Evolutionary conservation across 2,888 invertebrate genomes (phyloP).

Genomic region (Automeris io): DNA sequence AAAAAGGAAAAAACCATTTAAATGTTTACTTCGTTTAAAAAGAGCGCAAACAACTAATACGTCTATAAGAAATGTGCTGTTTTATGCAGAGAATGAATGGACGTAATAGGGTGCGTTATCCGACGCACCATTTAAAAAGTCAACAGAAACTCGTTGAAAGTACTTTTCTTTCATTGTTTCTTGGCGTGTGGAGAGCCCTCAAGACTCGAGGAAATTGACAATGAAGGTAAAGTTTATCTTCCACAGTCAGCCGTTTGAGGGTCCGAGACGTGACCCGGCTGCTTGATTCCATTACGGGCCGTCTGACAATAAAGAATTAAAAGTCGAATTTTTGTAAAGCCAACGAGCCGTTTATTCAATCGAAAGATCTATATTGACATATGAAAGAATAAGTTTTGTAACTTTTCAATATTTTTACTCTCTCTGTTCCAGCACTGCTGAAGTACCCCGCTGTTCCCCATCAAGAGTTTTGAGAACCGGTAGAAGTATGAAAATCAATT

Average conservation of each 20-base stretch:
- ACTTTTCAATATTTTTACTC: constrained; percentile 27
- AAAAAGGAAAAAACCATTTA: not conserved
- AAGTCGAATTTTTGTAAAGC: constrained; percentile 53
- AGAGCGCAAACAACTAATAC: too few species aligned
- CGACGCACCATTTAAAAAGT: constrained; percentile 59
- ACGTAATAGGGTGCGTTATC: constrained; percentile 33
- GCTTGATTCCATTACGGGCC: constrained; percentile 55
- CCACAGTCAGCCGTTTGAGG: constrained; percentile 65
- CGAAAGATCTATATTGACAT: constrained; percentile 54
- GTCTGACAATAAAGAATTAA: constrained; percentile 59
- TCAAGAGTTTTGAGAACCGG: too few species aligned
- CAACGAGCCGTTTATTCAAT: constrained; percentile 56
- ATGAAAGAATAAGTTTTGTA: too few species aligned
- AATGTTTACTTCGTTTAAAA: too few species aligned
- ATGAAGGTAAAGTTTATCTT: constrained; percentile 74
- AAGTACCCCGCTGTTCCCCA: too few species aligned
- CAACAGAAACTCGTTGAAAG: constrained; percentile 55
- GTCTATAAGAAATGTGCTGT: constrained; percentile 19
- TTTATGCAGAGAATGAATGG: constrained; percentile 12
- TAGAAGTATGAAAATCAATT: too few species aligned
- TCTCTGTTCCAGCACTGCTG: too few species aligned
- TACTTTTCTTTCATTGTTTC: constrained; percentile 69
- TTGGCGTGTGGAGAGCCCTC: constrained; percentile 53
- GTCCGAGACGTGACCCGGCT: constrained; percentile 63
- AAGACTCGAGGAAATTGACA: constrained; percentile 68